Base-by-base conservation (phyloP, 1,140 invertebrate genomes). In the Eriosoma lanigerum region DNA sequence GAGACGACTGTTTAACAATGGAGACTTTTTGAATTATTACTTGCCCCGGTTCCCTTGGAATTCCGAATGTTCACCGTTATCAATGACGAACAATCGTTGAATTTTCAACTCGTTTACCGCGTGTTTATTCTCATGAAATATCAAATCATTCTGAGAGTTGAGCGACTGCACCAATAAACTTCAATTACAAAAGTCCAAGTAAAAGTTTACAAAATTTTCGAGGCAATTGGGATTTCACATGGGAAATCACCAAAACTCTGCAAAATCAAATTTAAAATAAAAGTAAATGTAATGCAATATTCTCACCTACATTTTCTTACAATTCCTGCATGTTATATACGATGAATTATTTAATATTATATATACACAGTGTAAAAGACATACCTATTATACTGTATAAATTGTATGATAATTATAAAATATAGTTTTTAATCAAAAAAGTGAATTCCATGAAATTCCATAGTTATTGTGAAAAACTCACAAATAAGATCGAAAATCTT, bases 1-100 rank as follows among this genome's bases (percentile, higher is more conserved):
- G 38, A 78, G 54, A 76, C n/a, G 73, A 76, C 73, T 76, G 52
- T 58, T 76, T 76, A 76, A 76, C 73, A 76, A 76, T 24, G 54
- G 54, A 38, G 32, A 58, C 73, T 54, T 76, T 76, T 76, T 76
- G 73, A 76, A 76, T 56, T 76, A 76, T 76, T 58, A 26, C 56
- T 19, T n/a, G 17, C 38, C 21, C 75, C 10, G 6, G 29, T 60
- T 62, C 44, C 10, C 38, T 38, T 13, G 3, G 68, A 72, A 78
- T 78, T 78, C 56, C 54, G n/a, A 78, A 38, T 13, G 56, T 78
- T 68, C 38, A 21, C 38, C 38, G 17, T 21, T n/a, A 38, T 46
- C 52, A n/a, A 60, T 13, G 24, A 44, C 15, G 56, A 62, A 78
- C 24, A 46, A 21, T 62, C 56, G 19, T 78, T 19, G 73, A 58